Evolutionary conservation across 2,888 invertebrate genomes (phyloP), one percentile per base, ranked within the genome.

Genomic region (Proisotoma minuta): DNA sequence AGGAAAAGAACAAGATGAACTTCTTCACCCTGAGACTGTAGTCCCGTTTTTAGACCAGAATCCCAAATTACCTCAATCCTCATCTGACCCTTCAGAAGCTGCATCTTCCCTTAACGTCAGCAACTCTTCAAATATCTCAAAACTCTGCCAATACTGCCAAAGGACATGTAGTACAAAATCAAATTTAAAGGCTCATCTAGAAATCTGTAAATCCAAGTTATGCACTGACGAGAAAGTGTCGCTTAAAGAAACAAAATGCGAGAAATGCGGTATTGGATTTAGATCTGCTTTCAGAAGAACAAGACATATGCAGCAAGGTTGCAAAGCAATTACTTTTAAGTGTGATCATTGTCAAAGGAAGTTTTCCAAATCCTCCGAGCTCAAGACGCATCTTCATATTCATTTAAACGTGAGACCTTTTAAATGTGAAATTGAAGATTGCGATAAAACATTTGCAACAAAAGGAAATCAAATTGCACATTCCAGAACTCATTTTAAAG

Each of bases 381-480:
- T 70, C 0, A 49, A 54, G 8, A 56, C 47, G 12, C 70, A 70
- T 29, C 40, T 61, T 15, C 28, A 56, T 15, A 47, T 61, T 26
- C 70, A 70, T 40, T 54, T 39, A 3, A 49, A 63, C 22, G 20
- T 43, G 4, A 70, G 66, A 39, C 54, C 59, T 1, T 70, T 64
- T 56, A 22, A 22, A 1, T 70, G 70, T 27, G 54, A 62, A 12
- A 49, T 62, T 22, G n/a, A n/a, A n/a, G 20, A 43, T 5, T 70
- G 70, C 40, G 59, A 58, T 1, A 2, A 56, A 3, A 12, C 60
- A 4, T 70, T 70, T 51, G 50, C 67, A 1, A 70, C 70, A 1
- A 58, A 54, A 28, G 70, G 70, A 15, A 70, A 70, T 57, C 62
- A 61, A 39, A 40, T 57, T n/a, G 64, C 64, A 27, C 70, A 70